Evolutionary conservation across 2,888 invertebrate genomes (phyloP).

Genomic region (Caenorhabditis imperialis): DNA sequence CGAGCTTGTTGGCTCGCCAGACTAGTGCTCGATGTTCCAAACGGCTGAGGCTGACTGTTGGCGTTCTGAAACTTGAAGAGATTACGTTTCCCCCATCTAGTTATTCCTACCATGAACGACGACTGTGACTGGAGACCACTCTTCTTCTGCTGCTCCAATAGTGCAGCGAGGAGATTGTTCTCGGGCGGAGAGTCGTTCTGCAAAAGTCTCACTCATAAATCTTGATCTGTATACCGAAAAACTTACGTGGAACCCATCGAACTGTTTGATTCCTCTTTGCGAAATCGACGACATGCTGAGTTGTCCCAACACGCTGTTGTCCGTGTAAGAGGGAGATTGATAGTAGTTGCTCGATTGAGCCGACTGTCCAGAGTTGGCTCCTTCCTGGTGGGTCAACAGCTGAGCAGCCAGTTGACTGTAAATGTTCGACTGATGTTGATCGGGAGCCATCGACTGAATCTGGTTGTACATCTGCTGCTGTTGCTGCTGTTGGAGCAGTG

Average conservation of each 20-base stretch:
- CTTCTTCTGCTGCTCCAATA: conserved; percentile 32
- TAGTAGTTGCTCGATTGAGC: conserved; percentile 41
- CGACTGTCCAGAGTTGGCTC: conserved; percentile 8
- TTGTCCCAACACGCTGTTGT: conserved; percentile 34
- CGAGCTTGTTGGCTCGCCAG: conserved; percentile 7
- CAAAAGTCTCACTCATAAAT: background rate
- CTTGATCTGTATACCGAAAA: too few species aligned
- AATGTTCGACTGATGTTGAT: conserved; percentile 3
- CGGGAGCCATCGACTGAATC: conserved; percentile 3
- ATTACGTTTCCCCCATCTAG: too few species aligned
- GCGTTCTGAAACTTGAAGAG: background rate
- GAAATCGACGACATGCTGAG: conserved; percentile 20
- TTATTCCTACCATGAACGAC: conserved; percentile 7
- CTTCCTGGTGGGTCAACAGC: conserved; percentile 56
- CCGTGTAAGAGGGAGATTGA: conserved; percentile 56
- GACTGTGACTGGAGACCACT: background rate
- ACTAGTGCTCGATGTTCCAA: background rate
- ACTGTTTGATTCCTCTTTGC: conserved; percentile 45
- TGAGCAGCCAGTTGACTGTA: conserved; percentile 59
- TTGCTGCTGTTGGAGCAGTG: conserved; percentile 19
- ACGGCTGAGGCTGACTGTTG: background rate
- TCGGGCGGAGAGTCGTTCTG: conserved; percentile 43
- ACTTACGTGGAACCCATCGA: conserved; percentile 45
- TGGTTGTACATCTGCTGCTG: conserved; percentile 26
- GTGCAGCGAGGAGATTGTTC: conserved; percentile 20